phyloP scores from a whole-genome alignment of 2,113 vertebrate genomes.

The Parus major region DNA sequence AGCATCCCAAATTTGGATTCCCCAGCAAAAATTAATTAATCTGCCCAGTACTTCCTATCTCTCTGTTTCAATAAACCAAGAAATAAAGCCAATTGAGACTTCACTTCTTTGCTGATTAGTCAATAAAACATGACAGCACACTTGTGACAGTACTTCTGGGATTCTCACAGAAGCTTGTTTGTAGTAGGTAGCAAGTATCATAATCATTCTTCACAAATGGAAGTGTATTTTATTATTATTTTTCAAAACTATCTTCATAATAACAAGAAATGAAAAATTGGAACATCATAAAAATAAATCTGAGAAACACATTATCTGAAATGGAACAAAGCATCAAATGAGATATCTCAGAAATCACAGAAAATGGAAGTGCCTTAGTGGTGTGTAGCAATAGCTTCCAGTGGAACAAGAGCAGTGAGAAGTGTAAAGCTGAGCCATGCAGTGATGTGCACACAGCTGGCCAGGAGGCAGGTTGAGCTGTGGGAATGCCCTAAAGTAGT shows the following conservation, averaged over 20 bases:
- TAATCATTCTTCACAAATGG: conserved; percentile 11
- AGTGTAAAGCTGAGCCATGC: not conserved
- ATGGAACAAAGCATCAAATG: not conserved
- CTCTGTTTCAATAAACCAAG: conserved; percentile 86
- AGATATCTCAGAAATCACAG: not conserved
- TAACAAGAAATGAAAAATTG: not conserved
- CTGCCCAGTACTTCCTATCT: conserved; percentile 86
- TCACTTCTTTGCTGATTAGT: conserved; percentile 90
- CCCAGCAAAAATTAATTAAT: conserved; percentile 91
- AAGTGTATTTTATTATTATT: not conserved
- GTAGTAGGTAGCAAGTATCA: not conserved
- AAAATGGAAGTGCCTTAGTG: not conserved
- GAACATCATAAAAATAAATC: not conserved
- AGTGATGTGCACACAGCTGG: not conserved
- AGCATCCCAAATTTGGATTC: conserved; percentile 81
- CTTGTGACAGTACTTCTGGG: conserved; percentile 36
- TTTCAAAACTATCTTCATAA: not conserved
- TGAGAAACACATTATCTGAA: not conserved
- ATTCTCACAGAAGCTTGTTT: conserved; percentile 42
- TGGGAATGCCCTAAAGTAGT: not conserved
- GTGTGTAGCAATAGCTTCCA: not conserved
- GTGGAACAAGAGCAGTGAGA: not conserved
- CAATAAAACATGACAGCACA: conserved; percentile 72
- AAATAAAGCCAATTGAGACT: conserved; percentile 92
- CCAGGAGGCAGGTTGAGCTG: not conserved